Evolutionary conservation across 1,140 invertebrate species (phyloP).

Genomic region (Andricus grossulariae): DNA sequence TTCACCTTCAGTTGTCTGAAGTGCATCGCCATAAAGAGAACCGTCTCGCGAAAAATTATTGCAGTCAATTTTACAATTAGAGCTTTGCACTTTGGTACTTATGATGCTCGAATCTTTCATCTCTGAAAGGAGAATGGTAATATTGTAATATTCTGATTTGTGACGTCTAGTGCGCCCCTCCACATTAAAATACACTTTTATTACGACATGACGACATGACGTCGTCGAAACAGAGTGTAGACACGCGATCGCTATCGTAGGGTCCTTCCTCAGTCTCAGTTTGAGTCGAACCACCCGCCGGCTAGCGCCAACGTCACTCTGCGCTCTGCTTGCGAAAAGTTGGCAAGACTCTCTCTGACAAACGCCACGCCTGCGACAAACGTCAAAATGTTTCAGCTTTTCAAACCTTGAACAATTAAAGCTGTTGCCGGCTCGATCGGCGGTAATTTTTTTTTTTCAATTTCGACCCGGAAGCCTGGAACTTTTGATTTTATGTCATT

Average conservation of each 20-base stretch:
- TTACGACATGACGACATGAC: constrained; percentile 13
- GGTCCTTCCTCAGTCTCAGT: not conserved
- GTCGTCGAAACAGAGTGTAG: not conserved
- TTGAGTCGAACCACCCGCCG: constrained; percentile 15
- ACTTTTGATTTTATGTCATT: too few relatives aligned
- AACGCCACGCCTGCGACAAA: too few relatives aligned
- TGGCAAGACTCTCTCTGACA: not conserved
- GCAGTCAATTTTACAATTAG: not conserved
- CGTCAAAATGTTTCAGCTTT: too few relatives aligned
- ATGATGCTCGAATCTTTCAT: not conserved
- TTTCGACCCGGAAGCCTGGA: too few relatives aligned
- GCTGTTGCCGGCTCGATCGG: too few relatives aligned
- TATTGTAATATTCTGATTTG: not conserved
- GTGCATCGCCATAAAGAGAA: too few relatives aligned
- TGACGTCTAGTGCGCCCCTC: constrained; percentile 8
- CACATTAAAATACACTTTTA: not conserved
- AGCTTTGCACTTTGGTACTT: not conserved
- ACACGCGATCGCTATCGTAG: constrained; percentile 23
- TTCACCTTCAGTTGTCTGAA: too few relatives aligned
- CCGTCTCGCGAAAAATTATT: too few relatives aligned
- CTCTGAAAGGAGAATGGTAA: not conserved
- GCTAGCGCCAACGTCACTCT: constrained; percentile 4
- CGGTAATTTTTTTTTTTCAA: too few relatives aligned
- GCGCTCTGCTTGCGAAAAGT: not conserved
- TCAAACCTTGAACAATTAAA: too few relatives aligned